A percentile compares a stretch with the other conserved stretches of the same genome.
Conservation (phyloP, 2,888 invertebrate genomes). For the Ditula angustiorana region DNA sequence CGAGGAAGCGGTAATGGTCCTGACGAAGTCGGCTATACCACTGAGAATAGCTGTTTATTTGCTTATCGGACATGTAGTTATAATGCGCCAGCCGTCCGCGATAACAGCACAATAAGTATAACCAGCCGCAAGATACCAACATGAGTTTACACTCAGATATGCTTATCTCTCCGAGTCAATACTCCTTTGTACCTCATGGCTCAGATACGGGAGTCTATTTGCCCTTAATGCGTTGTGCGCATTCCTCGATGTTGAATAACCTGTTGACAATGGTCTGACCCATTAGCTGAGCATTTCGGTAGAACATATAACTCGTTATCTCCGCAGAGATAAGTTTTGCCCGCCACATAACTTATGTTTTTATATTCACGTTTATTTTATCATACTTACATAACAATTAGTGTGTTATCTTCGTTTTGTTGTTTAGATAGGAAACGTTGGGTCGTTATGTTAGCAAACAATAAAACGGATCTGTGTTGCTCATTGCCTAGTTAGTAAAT, state of each 20-base stretch:
- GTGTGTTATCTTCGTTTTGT: slow-evolving; percentile 26
- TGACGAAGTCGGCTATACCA: slow-evolving; percentile 11
- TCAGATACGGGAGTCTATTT: slow-evolving; percentile 80
- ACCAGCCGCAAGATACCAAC: slow-evolving; percentile 69
- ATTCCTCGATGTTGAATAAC: slow-evolving; percentile 78
- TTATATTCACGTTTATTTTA: slow-evolving; percentile 26
- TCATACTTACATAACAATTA: slow-evolving; percentile 37
- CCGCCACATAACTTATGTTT: slow-evolving; percentile 19
- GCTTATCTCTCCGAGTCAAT: slow-evolving; percentile 81
- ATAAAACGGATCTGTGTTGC: slow-evolving; percentile 31
- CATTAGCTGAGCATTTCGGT: slow-evolving; percentile 67
- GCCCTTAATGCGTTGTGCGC: slow-evolving; percentile 76
- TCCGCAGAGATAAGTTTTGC: slow-evolving; percentile 45
- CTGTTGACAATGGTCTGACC: slow-evolving; percentile 69
- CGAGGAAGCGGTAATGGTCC: slow-evolving; percentile 28
- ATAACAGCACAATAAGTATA: slow-evolving; percentile 83
- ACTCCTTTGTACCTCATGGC: slow-evolving; percentile 81
- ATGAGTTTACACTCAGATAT: slow-evolving; percentile 77
- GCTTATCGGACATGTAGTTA: slow-evolving; percentile 72
- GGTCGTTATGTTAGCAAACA: slow-evolving; percentile 28
- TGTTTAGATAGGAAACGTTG: slow-evolving; percentile 22
- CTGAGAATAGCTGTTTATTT: slow-evolving; percentile 64
- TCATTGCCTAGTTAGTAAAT: slow-evolving; percentile 13
- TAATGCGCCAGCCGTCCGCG: slow-evolving; percentile 78
- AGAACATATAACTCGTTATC: slow-evolving; percentile 58